Percentiles rank a stretch among this genome's conserved stretches.
Evolutionary conservation across 2,797 vertebrate species (phyloP).

Genomic region (Falco columbarius): DNA sequence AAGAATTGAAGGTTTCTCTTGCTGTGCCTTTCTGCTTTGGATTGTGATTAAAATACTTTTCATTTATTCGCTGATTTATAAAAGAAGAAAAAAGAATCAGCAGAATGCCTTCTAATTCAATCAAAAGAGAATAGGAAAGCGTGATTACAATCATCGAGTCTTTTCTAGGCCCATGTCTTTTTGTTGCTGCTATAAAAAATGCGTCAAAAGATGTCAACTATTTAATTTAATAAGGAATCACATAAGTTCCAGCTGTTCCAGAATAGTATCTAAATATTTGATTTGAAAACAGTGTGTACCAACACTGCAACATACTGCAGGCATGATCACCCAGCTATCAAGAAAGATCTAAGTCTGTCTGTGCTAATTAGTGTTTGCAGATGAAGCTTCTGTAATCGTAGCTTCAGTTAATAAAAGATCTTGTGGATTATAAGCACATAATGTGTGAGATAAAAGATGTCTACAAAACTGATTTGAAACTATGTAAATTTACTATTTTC

Average conservation of each 20-base stretch:
- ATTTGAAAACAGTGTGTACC: constrained; percentile 29
- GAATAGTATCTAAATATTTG: constrained; percentile 48
- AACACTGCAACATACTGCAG: background rate
- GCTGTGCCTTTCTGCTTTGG: background rate
- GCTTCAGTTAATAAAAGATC: background rate
- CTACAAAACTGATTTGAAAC: background rate
- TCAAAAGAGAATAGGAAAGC: background rate
- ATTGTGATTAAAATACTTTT: background rate
- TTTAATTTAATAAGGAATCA: constrained; percentile 35
- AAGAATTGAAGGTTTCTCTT: background rate
- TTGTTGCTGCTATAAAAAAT: background rate
- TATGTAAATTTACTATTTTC: background rate
- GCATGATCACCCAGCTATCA: background rate
- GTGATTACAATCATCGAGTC: background rate
- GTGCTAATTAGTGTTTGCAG: constrained; percentile 2
- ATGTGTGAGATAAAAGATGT: background rate
- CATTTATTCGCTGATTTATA: background rate
- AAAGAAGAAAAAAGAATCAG: background rate
- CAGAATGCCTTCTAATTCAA: background rate
- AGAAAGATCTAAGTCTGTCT: background rate
- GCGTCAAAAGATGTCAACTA: background rate
- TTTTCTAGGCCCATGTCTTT: background rate
- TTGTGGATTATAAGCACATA: background rate
- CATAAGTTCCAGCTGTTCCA: constrained; percentile 48
- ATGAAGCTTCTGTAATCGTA: background rate